Evolutionary conservation across 2,113 vertebrate genomes (phyloP), one percentile per base, ranked within the genome.

Genomic region (Ailurus styani): DNA sequence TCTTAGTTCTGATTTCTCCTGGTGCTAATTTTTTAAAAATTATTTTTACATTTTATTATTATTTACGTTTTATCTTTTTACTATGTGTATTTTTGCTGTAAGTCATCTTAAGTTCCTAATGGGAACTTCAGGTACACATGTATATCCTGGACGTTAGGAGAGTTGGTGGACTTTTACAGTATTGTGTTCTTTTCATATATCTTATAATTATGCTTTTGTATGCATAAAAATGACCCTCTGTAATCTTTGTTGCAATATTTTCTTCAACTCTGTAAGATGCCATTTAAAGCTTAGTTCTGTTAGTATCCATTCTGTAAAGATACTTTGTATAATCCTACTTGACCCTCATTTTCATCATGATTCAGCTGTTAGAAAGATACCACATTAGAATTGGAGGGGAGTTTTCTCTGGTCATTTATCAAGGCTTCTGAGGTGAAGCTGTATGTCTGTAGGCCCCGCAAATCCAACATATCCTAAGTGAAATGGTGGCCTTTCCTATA

Each of bases 1-100:
- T 50, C 27, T 57, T 97, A 45, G 72, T 79, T 84, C 34, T 79
- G 31, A 85, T 95, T 97, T 91, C 89, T 95, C 7, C 42, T 83
- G 60, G 66, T 93, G 90, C 75, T 96, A 88, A 42, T n/a, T 84
- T 96, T 84, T n/a, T 21, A 20, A 23, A 25, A 57, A 57, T 57
- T 57, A 57, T 78, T 66, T 89, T 92, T 85, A 37, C 3, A 47
- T 45, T 79, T 87, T 62, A 57, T 93, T 92, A 55, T 40, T n/a
- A 68, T 72, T 95, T 89, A 42, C 20, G 23, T 54, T 79, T 72
- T 93, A 91, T 52, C 34, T 40, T 81, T 95, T 57, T 90, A 42
- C 31, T 72, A 13, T 18, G 12, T 54, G 1, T 95, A 64, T 85
- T 93, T 97, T 95, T 95, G 13, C 84, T 57, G 13, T 92, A 70